These are phyloP conservation scores for Carabus problematicus DNA, from an alignment of 2,888 invertebrate genomes.

Conservation along the genomic window DNA sequence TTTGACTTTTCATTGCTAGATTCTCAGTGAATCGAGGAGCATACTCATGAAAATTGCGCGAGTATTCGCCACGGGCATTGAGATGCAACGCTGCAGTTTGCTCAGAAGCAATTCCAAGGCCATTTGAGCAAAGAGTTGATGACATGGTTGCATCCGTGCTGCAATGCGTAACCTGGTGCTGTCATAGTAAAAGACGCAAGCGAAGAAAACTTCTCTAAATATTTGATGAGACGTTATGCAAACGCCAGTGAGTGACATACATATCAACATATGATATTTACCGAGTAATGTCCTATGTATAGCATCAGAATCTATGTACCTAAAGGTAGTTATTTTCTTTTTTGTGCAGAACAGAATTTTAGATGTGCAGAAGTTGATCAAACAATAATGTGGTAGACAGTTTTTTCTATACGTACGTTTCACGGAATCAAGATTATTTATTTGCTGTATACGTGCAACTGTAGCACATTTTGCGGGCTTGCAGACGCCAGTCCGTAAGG, in stretches of 20 bases:
- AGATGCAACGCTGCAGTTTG: neutral
- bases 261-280: constrained; percentile 4
- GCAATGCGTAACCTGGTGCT: neutral
- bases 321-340: neutral
- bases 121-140: constrained; percentile 11
- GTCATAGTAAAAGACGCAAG: constrained; percentile 32
- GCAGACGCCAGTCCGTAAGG: too few relatives aligned
- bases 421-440: too few relatives aligned
- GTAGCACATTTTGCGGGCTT: too few relatives aligned
- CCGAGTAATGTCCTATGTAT: too few relatives aligned
- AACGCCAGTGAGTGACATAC: constrained; percentile 5
- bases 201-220: constrained; percentile 26
- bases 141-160: constrained; percentile 1
- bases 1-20: constrained; percentile 8
- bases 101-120: constrained; percentile 3
- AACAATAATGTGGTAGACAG: too few relatives aligned
- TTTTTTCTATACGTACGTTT: too few relatives aligned
- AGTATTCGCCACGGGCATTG: neutral
- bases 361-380: too few relatives aligned
- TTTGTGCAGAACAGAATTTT: neutral
- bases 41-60: constrained; percentile 36
- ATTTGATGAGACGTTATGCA: constrained; percentile 34
- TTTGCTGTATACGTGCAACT: too few relatives aligned
- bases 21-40: neutral
- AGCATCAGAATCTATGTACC: too few relatives aligned